Evolutionary conservation across 2,797 vertebrate species (phyloP).

Genomic region (Parauchenoglanis punctatus): DNA sequence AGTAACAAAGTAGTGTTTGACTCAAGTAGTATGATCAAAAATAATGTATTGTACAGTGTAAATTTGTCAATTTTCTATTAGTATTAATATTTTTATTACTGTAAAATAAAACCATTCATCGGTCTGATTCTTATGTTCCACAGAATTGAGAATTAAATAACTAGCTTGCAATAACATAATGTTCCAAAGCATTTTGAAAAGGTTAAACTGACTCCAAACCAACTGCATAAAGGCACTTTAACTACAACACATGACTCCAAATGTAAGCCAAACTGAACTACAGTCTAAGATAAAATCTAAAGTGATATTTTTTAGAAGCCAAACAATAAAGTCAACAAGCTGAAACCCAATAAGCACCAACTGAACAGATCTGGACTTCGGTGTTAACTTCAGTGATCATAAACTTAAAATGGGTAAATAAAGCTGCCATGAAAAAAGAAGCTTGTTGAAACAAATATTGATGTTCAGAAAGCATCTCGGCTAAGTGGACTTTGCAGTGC

Average conservation of each 20-base stretch:
- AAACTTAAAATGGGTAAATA: constrained; percentile 59
- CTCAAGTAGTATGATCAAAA: background rate
- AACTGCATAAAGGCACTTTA: background rate
- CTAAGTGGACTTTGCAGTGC: background rate
- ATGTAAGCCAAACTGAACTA: background rate
- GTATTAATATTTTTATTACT: background rate
- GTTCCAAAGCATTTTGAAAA: background rate
- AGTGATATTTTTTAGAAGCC: background rate
- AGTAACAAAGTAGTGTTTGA: too few species aligned
- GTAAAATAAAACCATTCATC: background rate
- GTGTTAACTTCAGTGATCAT: constrained; percentile 42
- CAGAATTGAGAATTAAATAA: background rate
- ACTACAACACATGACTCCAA: background rate
- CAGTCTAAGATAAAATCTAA: background rate
- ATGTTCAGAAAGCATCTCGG: background rate
- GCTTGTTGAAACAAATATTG: constrained; percentile 17
- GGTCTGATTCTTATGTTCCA: too few species aligned
- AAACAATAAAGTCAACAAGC: background rate
- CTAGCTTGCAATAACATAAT: background rate
- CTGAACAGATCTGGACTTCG: background rate
- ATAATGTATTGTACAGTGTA: background rate
- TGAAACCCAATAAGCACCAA: background rate
- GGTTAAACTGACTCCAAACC: background rate
- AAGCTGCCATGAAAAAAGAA: background rate
- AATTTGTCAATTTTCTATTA: background rate